Evolutionary conservation across 2,113 vertebrate species (phyloP).

Genomic region (Bagarius yarrelli): DNA sequence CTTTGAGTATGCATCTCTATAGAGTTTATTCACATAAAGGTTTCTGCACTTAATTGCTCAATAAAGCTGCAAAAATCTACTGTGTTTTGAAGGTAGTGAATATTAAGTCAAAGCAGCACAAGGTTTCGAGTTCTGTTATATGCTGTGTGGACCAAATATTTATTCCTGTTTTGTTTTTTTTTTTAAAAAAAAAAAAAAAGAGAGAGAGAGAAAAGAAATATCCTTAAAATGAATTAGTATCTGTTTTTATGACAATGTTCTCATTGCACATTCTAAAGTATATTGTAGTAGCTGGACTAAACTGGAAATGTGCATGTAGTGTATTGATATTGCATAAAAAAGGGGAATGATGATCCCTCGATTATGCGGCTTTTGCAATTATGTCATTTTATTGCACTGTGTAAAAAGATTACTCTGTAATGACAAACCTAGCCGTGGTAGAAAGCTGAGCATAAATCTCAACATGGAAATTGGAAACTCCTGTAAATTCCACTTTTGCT

Average conservation of each 20-base stretch:
- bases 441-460: constrained; percentile 17
- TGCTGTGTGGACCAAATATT: neutral
- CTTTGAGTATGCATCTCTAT: constrained; percentile 20
- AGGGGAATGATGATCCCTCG: constrained; percentile 3
- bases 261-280: constrained; percentile 1
- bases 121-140: too few species aligned
- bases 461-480: constrained; percentile 11
- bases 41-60: constrained; percentile 26
- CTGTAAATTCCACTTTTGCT: constrained; percentile 22
- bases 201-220: neutral
- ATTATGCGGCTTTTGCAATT: constrained; percentile 20
- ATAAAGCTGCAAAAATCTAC: neutral
- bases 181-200: neutral
- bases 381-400: constrained; percentile 28
- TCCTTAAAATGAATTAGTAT: neutral
- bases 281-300: neutral
- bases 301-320: neutral
- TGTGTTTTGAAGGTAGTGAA: neutral
- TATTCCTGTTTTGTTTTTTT: neutral
- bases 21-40: constrained; percentile 36
- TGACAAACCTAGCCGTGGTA: constrained; percentile 9
- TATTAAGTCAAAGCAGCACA: neutral
- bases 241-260: neutral
- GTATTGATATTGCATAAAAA: constrained; percentile 15
- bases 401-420: constrained; percentile 11